These are phyloP conservation scores for Melinaea menophilus DNA, from an alignment of 2,888 invertebrate species.

Conservation along the genomic window DNA sequence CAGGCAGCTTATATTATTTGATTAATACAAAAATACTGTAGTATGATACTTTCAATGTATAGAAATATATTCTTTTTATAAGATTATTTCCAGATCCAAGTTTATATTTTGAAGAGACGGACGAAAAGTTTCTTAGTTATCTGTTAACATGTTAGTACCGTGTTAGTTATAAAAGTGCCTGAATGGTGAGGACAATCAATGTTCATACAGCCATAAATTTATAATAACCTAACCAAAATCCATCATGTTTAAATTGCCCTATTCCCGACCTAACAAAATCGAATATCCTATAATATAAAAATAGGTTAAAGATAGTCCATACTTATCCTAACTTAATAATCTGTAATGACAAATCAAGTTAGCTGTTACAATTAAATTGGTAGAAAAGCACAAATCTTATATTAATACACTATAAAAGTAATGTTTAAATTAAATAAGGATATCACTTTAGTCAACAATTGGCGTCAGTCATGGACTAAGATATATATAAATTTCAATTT, in stretches of 20 bases:
- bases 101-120: background rate
- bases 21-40: constrained; percentile 4
- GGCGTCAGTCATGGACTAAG: constrained; percentile 5
- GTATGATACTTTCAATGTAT: background rate
- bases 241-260: constrained; percentile 3
- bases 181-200: background rate
- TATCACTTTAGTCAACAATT: background rate
- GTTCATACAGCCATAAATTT: background rate
- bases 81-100: background rate
- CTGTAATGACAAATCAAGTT: background rate
- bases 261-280: constrained; percentile 1
- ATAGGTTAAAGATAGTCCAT: constrained; percentile 2
- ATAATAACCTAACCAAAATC: constrained; percentile 1
- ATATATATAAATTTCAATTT: background rate
- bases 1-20: constrained; percentile 2
- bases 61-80: constrained; percentile 4
- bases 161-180: background rate
- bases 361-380: background rate
- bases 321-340: constrained; percentile 1
- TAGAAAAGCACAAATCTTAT: background rate
- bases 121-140: background rate
- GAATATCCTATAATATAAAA: background rate
- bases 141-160: background rate
- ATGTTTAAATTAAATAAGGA: background rate
- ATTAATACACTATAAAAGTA: background rate